These are phyloP conservation scores for Elachura formosa DNA, from an alignment of 2,113 vertebrate species.

Conservation along the genomic window DNA sequence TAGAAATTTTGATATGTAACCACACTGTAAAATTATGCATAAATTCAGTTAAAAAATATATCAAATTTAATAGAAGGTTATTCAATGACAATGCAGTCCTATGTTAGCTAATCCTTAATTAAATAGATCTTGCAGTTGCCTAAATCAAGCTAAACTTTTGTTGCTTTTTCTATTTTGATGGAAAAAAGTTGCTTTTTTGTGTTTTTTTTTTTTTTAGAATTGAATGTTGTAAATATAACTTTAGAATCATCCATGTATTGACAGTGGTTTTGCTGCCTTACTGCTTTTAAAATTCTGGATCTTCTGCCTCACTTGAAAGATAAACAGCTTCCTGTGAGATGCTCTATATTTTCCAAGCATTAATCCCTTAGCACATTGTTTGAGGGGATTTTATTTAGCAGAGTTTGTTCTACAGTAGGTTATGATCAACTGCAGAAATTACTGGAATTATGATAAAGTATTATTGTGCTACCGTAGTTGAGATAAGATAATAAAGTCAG, in stretches of 20 bases:
- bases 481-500: background rate
- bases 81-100: background rate
- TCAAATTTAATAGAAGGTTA: background rate
- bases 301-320: rapidly evolving
- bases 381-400: background rate
- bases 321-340: background rate
- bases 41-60: background rate
- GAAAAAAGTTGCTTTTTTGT: background rate
- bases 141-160: background rate
- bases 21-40: background rate
- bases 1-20: background rate
- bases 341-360: background rate
- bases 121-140: background rate
- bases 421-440: background rate
- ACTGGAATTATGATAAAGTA: background rate
- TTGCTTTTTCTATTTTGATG: background rate
- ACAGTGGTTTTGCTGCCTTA: background rate
- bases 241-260: background rate
- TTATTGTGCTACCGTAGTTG: background rate
- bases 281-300: background rate
- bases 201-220: no score
- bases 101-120: background rate
- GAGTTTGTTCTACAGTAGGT: background rate
- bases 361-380: background rate
- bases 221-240: background rate